phyloP scores from a whole-genome alignment of 1,140 invertebrate genomes.

The Camponotus floridanus region DNA sequence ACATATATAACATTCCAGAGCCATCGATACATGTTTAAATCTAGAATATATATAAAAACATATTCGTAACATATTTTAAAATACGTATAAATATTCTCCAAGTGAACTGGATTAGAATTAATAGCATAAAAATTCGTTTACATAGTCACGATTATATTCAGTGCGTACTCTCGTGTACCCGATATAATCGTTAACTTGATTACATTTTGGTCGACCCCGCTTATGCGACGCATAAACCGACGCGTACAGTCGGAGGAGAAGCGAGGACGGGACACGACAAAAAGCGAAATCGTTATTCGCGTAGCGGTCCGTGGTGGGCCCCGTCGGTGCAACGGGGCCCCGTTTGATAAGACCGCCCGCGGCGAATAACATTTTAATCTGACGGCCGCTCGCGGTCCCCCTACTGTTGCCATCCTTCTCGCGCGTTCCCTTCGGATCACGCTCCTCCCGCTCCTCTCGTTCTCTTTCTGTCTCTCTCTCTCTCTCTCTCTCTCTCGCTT shows the following conservation, averaged over 20 bases:
- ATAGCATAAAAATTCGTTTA: too few relatives aligned
- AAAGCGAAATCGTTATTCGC: constrained; percentile 75
- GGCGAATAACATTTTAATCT: constrained; percentile 78
- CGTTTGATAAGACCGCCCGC: constrained; percentile 77
- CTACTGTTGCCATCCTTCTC: constrained; percentile 35
- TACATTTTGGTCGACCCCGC: constrained; percentile 15
- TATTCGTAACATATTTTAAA: too few relatives aligned
- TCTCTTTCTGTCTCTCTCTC: constrained; percentile 22
- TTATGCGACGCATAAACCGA: constrained; percentile 13
- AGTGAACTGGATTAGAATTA: too few relatives aligned
- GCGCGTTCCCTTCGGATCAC: not conserved
- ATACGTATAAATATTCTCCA: too few relatives aligned
- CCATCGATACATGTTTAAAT: too few relatives aligned
- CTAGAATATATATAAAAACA: too few relatives aligned
- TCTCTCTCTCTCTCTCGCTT: constrained; percentile 33
- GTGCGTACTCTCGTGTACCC: not conserved
- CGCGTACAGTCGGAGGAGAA: constrained; percentile 24
- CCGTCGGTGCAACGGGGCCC: constrained; percentile 66
- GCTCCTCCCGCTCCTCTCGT: too few relatives aligned
- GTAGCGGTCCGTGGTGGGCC: constrained; percentile 53
- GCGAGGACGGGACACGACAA: constrained; percentile 42
- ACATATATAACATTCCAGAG: too few relatives aligned
- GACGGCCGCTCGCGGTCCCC: constrained; percentile 61
- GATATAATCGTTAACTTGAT: constrained; percentile 36
- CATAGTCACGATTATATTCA: not conserved